These are phyloP conservation scores for Cetoscarus ocellatus DNA, from an alignment of 2,797 vertebrate species.

Conservation along the genomic window DNA sequence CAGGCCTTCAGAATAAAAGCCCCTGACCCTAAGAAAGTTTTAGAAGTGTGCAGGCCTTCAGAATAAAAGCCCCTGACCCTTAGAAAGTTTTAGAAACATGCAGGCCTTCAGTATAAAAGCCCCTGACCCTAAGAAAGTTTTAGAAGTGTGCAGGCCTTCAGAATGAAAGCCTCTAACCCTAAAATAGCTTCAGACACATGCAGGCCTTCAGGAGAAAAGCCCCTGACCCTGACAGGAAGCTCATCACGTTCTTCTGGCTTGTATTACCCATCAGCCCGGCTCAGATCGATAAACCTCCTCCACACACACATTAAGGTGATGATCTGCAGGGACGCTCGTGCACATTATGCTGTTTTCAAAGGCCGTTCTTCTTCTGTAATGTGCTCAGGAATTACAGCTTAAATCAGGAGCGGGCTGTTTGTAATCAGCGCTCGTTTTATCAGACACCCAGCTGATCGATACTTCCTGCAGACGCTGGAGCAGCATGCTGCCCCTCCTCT, in stretches of 20 bases:
- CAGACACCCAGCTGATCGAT: conserved; percentile 3
- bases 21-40: too few species aligned
- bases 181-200: conserved; percentile 22
- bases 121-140: too few species aligned
- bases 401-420: background rate
- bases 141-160: too few species aligned
- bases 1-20: too few species aligned
- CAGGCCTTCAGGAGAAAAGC: conserved; percentile 52
- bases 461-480: background rate
- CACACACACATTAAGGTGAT: conserved; percentile 5
- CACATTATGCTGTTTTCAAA: conserved; percentile 7
- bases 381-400: background rate
- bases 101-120: too few species aligned
- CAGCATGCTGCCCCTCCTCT: background rate
- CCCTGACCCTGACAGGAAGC: conserved; percentile 12
- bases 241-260: conserved; percentile 13
- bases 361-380: background rate
- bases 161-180: background rate
- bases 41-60: too few species aligned
- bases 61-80: too few species aligned
- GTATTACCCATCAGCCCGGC: conserved; percentile 5
- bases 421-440: background rate
- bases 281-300: background rate
- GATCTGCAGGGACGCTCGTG: background rate
- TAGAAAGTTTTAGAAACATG: too few species aligned